Evolutionary conservation across 2,797 vertebrate genomes (phyloP).

Genomic region (Acanthurus leucopareius): DNA sequence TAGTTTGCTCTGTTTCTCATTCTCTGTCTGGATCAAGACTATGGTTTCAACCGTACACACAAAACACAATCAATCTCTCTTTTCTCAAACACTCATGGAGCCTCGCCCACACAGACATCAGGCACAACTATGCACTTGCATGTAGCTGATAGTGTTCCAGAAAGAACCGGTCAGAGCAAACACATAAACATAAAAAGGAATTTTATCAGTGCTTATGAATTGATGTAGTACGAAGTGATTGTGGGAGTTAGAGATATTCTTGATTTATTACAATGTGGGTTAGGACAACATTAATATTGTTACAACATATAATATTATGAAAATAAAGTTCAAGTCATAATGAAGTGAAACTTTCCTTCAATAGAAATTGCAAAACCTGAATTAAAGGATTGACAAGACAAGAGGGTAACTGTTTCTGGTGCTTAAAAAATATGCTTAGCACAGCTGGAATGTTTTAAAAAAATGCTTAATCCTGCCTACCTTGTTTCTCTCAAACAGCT

Average conservation of each 20-base stretch:
- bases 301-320: not conserved
- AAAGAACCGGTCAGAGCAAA: not conserved
- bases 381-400: not conserved
- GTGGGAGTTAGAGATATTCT: not conserved
- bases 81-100: not conserved
- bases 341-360: not conserved
- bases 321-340: not conserved
- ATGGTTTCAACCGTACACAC: conserved; percentile 62
- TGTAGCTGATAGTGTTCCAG: not conserved
- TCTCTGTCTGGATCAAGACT: conserved; percentile 68
- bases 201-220: not conserved
- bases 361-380: not conserved
- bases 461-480: conserved; percentile 74
- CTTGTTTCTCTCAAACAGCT: conserved; percentile 97
- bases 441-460: not conserved
- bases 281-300: not conserved
- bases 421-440: not conserved
- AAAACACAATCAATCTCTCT: conserved; percentile 66
- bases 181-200: not conserved
- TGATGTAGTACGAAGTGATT: not conserved
- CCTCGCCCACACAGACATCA: not conserved
- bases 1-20: conserved; percentile 51
- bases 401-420: not conserved
- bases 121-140: not conserved
- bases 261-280: not conserved